Base-by-base conservation (phyloP, 2,113 vertebrate genomes). In the Isichthys henryi region DNA sequence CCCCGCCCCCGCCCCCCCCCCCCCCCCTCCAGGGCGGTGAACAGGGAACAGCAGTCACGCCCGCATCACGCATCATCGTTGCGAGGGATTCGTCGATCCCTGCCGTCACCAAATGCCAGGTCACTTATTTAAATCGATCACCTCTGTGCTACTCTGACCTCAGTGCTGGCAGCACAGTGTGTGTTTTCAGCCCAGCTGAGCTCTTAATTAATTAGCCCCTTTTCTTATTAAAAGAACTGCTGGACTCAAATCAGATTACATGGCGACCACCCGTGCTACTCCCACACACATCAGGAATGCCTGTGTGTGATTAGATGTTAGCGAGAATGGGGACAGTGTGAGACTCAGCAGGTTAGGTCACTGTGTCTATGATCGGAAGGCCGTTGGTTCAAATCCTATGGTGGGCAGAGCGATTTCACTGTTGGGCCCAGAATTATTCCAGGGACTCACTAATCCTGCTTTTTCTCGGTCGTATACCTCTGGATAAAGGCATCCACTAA, bases 161-260 rank as follows among this genome's bases (percentile, higher is more conserved):
- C 74, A 8, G 35, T 19, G 35, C 74, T 43, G 74, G 35, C 31
- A 43, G 17, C 74, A 8, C 74, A 43, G 74, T 80, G 31, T 43
- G 74, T 19, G 31, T 80, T 80, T 80, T 80, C 74, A 80, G 74
- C 39, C 35, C 35, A 80, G 74, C 74, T 80, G 74, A 80, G 74
- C 74, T 43, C 74, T 39, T 80, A 80, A 80, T 80, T 80, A 80
- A 80, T 80, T 80, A 80, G 74, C 74, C 74, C 74, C 17, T 80
- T 80, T 80, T 80, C 6, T 39, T 10, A 80, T 80, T 80, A 80
- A 43, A 80, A 43, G 31, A 35, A 80, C 74, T 43, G 74, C 31
- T 43, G 74, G 74, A 43, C 35, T 17, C 74, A 80, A 80, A 80
- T 80, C 74, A 43, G 11, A 43, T 43, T 80, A 43, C 74, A 80